These are phyloP conservation scores for Noctua janthe DNA, from an alignment of 2,888 invertebrate species.

Conservation along the genomic window DNA sequence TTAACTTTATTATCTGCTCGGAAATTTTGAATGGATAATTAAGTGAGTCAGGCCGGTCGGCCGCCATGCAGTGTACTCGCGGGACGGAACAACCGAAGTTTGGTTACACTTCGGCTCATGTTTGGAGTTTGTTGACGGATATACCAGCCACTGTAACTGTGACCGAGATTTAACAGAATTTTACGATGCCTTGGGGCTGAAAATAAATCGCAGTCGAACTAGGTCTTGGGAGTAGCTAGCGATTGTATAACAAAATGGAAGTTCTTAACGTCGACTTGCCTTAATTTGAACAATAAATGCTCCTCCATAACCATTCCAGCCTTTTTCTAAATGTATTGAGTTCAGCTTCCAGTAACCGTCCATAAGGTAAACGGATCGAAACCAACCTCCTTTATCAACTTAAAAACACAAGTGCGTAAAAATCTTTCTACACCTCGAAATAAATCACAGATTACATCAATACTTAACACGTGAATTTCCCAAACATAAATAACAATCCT, in stretches of 20 bases:
- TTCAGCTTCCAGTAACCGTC: neutral
- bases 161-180: slow-evolving; percentile 58
- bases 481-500: slow-evolving; percentile 43
- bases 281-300: neutral
- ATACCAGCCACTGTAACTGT: slow-evolving; percentile 53
- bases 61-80: slow-evolving; percentile 65
- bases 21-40: slow-evolving; percentile 81
- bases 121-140: slow-evolving; percentile 66
- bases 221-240: slow-evolving; percentile 14
- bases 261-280: neutral
- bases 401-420: slow-evolving; percentile 1
- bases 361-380: neutral
- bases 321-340: neutral
- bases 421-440: neutral
- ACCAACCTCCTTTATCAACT: neutral
- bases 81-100: slow-evolving; percentile 71
- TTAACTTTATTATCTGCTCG: slow-evolving; percentile 82
- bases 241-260: neutral
- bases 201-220: slow-evolving; percentile 44
- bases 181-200: slow-evolving; percentile 35
- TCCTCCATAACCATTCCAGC: neutral
- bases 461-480: slow-evolving; percentile 27
- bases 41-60: slow-evolving; percentile 71
- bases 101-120: slow-evolving; percentile 70
- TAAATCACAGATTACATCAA: slow-evolving; percentile 41